Percentiles rank a stretch among this genome's conserved stretches.
These are phyloP conservation scores for Microhierax caerulescens DNA, from an alignment of 2,797 vertebrate genomes.

Conservation along the genomic window DNA sequence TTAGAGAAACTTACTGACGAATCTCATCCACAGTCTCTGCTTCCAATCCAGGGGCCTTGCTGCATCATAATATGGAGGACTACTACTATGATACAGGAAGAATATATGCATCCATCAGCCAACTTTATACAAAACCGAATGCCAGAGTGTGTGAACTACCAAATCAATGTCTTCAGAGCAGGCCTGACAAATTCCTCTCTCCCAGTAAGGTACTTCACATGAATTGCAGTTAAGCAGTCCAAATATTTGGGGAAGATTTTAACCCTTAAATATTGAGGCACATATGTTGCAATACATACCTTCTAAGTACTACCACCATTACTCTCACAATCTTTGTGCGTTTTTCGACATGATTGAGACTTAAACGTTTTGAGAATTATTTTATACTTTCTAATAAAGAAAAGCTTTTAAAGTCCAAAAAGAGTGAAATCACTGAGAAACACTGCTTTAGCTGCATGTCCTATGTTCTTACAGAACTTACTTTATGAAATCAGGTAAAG, in stretches of 20 bases:
- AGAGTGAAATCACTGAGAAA: not conserved
- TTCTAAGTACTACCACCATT: not conserved
- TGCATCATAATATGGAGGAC: not conserved
- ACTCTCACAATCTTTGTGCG: not conserved
- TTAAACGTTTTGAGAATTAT: fast-evolving
- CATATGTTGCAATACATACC: not conserved
- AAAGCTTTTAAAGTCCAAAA: not conserved
- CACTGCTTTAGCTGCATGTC: not conserved
- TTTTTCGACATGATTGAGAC: not conserved
- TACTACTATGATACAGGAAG: not conserved
- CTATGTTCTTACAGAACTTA: not conserved
- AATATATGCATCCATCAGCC: not conserved
- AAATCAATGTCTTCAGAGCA: not conserved
- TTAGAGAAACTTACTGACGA: not conserved
- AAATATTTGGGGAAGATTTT: not conserved
- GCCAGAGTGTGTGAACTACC: not conserved
- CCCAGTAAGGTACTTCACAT: not conserved
- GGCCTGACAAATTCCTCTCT: not conserved
- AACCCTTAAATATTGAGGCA: not conserved
- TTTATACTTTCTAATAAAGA: not conserved
- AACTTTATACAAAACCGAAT: not conserved
- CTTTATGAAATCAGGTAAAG: not conserved
- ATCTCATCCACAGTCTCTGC: not conserved
- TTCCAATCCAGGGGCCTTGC: not conserved
- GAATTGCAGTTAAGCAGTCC: not conserved